A percentile compares a stretch with the other conserved stretches of the same genome.
Conservation (phyloP, 2,888 invertebrate species). For the Lasioglossum marginatum region DNA sequence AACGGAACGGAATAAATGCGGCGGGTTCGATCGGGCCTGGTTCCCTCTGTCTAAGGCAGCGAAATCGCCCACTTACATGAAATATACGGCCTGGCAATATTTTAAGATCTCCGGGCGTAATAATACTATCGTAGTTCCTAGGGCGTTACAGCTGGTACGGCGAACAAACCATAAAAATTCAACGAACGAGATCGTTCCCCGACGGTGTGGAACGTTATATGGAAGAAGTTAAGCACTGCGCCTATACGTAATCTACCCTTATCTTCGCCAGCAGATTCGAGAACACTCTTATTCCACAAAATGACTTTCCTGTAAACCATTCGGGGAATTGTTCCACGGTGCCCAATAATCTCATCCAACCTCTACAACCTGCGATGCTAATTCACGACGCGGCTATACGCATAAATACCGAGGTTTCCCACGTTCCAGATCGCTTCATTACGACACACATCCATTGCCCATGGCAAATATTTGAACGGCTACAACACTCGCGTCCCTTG, state of each 20-base stretch:
- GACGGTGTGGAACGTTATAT: conserved; percentile 59
- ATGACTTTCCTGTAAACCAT: conserved; percentile 51
- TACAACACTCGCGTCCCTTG: not conserved
- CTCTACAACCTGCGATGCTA: conserved; percentile 31
- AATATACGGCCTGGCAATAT: conserved; percentile 69
- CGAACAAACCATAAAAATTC: conserved; percentile 73
- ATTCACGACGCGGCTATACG: conserved; percentile 18
- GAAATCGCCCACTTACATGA: conserved; percentile 67
- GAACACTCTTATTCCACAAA: conserved; percentile 48
- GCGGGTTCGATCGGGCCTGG: conserved; percentile 51
- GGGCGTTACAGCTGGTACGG: conserved; percentile 68
- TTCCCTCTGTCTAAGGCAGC: conserved; percentile 47
- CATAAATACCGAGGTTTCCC: conserved; percentile 8
- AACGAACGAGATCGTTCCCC: conserved; percentile 65
- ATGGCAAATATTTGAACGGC: not conserved
- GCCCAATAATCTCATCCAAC: conserved; percentile 24
- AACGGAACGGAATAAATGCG: conserved; percentile 58
- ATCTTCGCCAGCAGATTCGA: conserved; percentile 63
- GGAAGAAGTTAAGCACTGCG: conserved; percentile 62
- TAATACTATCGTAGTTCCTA: conserved; percentile 68
- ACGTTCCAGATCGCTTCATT: conserved; percentile 5
- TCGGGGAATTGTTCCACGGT: conserved; percentile 17
- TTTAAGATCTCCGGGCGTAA: conserved; percentile 70
- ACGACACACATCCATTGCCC: not conserved
- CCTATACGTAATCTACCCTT: conserved; percentile 66